Conservation (phyloP, 53 echinoderm and acorn worm genomes). For the Apostichopus leukothele region DNA sequence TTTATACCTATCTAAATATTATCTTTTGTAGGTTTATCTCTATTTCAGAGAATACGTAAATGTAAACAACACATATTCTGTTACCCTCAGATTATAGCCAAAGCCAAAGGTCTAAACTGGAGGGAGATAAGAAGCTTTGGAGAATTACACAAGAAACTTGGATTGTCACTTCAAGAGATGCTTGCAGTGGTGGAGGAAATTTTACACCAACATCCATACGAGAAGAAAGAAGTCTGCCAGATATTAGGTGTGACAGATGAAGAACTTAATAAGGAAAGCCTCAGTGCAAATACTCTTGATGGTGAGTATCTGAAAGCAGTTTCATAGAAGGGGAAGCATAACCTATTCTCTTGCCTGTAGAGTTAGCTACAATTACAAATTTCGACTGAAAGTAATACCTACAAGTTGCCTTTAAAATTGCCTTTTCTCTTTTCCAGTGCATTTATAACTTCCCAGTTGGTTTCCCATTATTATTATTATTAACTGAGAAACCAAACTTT, state of each 20-base stretch:
- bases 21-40: too few relatives aligned
- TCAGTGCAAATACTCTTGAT: slow-evolving; percentile 85
- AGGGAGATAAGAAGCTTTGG: slow-evolving; percentile 64
- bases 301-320: slow-evolving; percentile 44
- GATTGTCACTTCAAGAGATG: slow-evolving; percentile 74
- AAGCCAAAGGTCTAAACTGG: slow-evolving; percentile 91
- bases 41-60: too few relatives aligned
- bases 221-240: slow-evolving; percentile 76
- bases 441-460: too few relatives aligned
- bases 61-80: too few relatives aligned
- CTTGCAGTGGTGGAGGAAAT: slow-evolving; percentile 56
- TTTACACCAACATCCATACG: slow-evolving; percentile 72
- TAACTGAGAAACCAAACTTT: too few relatives aligned
- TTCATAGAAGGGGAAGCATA: not conserved
- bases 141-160: slow-evolving; percentile 67
- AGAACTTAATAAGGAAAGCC: slow-evolving; percentile 74
- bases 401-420: too few relatives aligned
- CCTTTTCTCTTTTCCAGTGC: too few relatives aligned
- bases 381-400: too few relatives aligned
- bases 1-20: too few relatives aligned
- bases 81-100: slow-evolving; percentile 71
- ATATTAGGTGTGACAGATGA: slow-evolving; percentile 75
- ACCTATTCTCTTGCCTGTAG: not conserved
- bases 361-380: not conserved
- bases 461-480: too few relatives aligned